Evolutionary conservation across 35 echinoderm and acorn worm species (phyloP).

Genomic region (Holothuria glaberrima): DNA sequence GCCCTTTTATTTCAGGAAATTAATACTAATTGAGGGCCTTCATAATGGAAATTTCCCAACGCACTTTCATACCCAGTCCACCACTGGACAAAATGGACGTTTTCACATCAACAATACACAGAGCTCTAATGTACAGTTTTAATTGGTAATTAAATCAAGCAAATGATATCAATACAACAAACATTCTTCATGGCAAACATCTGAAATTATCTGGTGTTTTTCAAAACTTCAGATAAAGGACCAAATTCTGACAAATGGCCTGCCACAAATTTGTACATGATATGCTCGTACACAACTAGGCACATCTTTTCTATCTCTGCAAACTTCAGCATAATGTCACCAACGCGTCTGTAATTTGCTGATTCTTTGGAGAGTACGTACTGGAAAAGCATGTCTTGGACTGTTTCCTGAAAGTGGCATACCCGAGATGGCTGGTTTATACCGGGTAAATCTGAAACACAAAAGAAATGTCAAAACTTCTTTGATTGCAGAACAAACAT

Average conservation of each 20-base stretch:
- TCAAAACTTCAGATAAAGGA: neutral
- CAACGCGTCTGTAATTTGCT: neutral
- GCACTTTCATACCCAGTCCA: no score
- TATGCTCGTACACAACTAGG: constrained; percentile 9
- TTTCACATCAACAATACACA: no score
- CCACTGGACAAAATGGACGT: no score
- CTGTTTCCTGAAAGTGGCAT: constrained; percentile 20
- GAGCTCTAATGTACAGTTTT: no score
- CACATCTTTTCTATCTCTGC: constrained; percentile 60
- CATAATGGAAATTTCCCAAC: no score
- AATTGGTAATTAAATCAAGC: no score
- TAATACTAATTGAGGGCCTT: no score
- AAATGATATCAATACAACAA: no score
- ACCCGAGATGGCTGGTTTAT: constrained; percentile 47
- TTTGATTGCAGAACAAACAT: no score
- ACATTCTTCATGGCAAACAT: neutral
- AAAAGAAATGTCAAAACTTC: no score
- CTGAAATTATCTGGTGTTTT: neutral
- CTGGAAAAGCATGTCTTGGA: constrained; percentile 50
- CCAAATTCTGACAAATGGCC: constrained; percentile 40
- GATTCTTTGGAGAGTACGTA: constrained; percentile 6
- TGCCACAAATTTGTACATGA: constrained; percentile 26
- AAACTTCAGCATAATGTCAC: constrained; percentile 36
- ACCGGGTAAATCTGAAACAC: neutral
- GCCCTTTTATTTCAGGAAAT: no score